These are phyloP conservation scores for Microctenopoma lineatum DNA, from an alignment of 2,797 vertebrate genomes.

Conservation along the genomic window DNA sequence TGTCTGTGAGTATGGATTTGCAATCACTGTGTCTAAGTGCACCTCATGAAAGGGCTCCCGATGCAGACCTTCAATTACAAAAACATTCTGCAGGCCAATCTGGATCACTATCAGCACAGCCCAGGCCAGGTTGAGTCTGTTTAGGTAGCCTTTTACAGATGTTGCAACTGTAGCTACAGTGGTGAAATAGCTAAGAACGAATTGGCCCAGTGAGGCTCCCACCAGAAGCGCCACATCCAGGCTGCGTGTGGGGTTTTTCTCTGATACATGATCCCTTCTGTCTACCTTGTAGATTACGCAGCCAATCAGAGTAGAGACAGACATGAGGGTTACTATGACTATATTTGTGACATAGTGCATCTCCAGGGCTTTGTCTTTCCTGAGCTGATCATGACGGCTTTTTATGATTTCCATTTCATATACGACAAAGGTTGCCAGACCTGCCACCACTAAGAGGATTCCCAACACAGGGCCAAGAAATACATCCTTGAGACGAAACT, in stretches of 20 bases:
- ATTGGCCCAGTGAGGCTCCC: slow-evolving; percentile 92
- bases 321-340: slow-evolving; percentile 88
- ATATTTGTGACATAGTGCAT: slow-evolving; percentile 91
- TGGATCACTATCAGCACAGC: slow-evolving; percentile 89
- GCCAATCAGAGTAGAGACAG: slow-evolving; percentile 82
- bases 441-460: slow-evolving; percentile 82
- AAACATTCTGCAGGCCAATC: slow-evolving; percentile 92
- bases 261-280: slow-evolving; percentile 86
- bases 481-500: slow-evolving; percentile 82
- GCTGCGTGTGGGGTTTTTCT: slow-evolving; percentile 93
- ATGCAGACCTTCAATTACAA: slow-evolving; percentile 94
- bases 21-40: slow-evolving; percentile 39
- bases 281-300: slow-evolving; percentile 88
- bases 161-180: slow-evolving; percentile 88
- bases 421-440: slow-evolving; percentile 89
- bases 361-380: slow-evolving; percentile 77
- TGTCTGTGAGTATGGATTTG: slow-evolving; percentile 73
- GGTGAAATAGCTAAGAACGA: slow-evolving; percentile 92
- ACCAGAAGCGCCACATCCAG: slow-evolving; percentile 93
- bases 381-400: slow-evolving; percentile 20
- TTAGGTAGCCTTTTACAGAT: slow-evolving; percentile 76
- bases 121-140: slow-evolving; percentile 86
- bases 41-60: slow-evolving; percentile 85
- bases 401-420: slow-evolving; percentile 90
- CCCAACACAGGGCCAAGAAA: slow-evolving; percentile 81